These are phyloP conservation scores for Cremastobaeus sp. DNA, from an alignment of 2,888 invertebrate species.

Conservation along the genomic window DNA sequence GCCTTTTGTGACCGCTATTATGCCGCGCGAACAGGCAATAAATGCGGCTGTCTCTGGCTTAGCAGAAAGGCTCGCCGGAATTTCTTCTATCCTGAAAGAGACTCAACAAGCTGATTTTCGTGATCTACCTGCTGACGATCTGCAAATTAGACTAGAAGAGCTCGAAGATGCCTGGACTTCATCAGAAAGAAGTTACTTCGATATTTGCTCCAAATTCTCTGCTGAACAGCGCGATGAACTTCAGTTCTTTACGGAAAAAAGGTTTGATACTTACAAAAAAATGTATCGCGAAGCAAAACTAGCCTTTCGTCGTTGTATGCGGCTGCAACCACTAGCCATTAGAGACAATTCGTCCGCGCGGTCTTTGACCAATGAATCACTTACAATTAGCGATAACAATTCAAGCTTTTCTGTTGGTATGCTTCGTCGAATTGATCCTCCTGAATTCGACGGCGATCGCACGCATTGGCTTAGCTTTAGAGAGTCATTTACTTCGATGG, in stretches of 20 bases:
- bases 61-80: too few species aligned
- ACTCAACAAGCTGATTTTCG: neutral
- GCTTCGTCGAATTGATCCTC: too few species aligned
- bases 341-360: neutral
- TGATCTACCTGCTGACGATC: neutral
- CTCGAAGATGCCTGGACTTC: neutral
- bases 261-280: neutral
- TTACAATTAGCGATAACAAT: too few species aligned
- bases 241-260: neutral
- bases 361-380: too few species aligned
- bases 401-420: too few species aligned
- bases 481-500: neutral
- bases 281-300: slow-evolving; percentile 2
- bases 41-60: too few species aligned
- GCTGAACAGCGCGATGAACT: neutral
- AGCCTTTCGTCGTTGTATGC: neutral
- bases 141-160: neutral
- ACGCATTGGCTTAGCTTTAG: neutral
- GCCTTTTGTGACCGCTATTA: too few species aligned
- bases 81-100: neutral
- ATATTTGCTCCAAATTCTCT: neutral
- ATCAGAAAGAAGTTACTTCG: neutral
- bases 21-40: too few species aligned
- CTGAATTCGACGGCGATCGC: too few species aligned
- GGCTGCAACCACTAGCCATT: too few species aligned